These are phyloP conservation scores for Meloidogyne hapla DNA, from an alignment of 1,140 invertebrate genomes.

Conservation along the genomic window DNA sequence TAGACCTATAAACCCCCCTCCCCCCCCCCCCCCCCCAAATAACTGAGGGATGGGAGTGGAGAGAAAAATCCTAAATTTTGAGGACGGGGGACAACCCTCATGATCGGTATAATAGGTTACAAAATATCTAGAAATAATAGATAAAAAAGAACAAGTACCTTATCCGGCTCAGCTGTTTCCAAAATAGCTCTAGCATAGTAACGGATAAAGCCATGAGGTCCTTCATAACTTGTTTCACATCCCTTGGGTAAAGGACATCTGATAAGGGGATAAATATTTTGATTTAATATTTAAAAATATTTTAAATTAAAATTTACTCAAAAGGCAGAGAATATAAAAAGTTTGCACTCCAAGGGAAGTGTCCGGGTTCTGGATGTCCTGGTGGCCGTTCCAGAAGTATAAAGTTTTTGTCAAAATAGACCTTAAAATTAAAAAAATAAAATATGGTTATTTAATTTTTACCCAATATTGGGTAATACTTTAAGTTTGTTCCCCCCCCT, in stretches of 20 bases:
- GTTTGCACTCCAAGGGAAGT: constrained; percentile 50
- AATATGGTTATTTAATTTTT: background rate
- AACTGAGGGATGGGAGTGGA: too few species aligned
- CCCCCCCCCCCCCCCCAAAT: too few species aligned
- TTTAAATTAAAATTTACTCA: constrained; percentile 27
- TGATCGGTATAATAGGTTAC: too few species aligned
- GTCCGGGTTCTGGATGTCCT: constrained; percentile 47
- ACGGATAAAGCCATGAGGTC: constrained; percentile 49
- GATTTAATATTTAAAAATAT: background rate
- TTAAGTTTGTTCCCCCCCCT: constrained; percentile 15
- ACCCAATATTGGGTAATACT: background rate
- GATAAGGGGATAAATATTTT: background rate
- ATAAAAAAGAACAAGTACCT: background rate
- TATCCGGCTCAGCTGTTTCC: constrained; percentile 41
- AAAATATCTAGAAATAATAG: background rate
- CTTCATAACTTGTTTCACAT: constrained; percentile 53
- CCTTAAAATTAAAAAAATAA: constrained; percentile 35
- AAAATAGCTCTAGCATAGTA: constrained; percentile 51
- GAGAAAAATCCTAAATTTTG: too few species aligned
- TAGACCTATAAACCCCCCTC: too few species aligned
- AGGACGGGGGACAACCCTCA: too few species aligned
- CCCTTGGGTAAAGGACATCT: constrained; percentile 41
- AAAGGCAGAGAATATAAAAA: constrained; percentile 51
- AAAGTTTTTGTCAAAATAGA: constrained; percentile 56
- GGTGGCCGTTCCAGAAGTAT: constrained; percentile 50